Base-by-base conservation (phyloP, 2,888 invertebrate species). In the Galeopsomyia nigrocyanea region DNA sequence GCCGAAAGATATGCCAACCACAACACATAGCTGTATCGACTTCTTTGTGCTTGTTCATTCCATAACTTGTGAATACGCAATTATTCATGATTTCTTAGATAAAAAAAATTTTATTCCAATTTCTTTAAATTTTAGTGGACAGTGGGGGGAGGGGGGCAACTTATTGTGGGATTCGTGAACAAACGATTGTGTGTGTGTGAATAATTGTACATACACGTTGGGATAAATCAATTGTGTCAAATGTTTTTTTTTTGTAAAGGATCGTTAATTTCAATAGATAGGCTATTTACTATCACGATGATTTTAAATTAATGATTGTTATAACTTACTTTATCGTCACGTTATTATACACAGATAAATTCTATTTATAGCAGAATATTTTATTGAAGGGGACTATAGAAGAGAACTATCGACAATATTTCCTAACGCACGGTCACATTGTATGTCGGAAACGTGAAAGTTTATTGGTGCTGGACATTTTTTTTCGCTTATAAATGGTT, bases 1-100 rank as follows among this genome's bases (percentile, higher is more conserved):
- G 68, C 84, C 57, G 71, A 78, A 46, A 82, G 82, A 77, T 83
- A 82, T 79, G 82, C 79, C 22, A 75, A 62, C 71, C 79, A 82
- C 73, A 74, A 69, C 76, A 75, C 76, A 74, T 72, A 75, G 66
- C 68, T 74, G 64, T 64, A 69, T 60, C 71, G 46, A 71, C 26
- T 17, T 19, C 21, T 17, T 19, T 57, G 21, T 46, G 22, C 71
- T 62, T 68, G 71, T 75, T 69, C 74, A 70, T 75, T 72, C 53
- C 69, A 63, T 73, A 75, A 67, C 62, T 46, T 67, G 67, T 73
- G 75, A 68, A 76, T 64, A 74, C 66, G 26, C 63, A 64, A 76
- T 61, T 10, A 63, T 69, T 63, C 65, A 47, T 60, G 39, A 65
- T 49, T 62, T 39, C 3, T 39, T 39, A 39, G 39, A 39, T 39